Evolutionary conservation across 2,797 vertebrate species (phyloP), one percentile per base, ranked within the genome.

Genomic region (Thamnophis elegans): DNA sequence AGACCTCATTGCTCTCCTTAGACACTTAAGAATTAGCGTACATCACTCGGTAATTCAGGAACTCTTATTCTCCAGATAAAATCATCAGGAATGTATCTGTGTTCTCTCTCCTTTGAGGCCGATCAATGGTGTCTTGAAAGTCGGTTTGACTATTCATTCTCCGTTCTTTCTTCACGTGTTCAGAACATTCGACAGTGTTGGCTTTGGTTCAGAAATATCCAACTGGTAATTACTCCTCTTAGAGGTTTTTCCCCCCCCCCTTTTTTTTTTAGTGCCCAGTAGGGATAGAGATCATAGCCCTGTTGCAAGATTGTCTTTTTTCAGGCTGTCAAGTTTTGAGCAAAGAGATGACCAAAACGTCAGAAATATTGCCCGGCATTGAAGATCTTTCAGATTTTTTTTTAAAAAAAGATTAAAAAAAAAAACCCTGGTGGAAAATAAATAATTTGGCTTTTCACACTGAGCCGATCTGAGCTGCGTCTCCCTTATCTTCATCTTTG

Each of bases 261-360:
- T 28, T 65, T 32, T 86, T 89, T 90, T 87, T 60, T 8, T 7
- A 91, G 4, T 94, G 28, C 93, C 68, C 0, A 0, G 22, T 28
- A 90, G 89, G 89, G 89, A 47, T 59, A 0, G 0, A 92, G 91
- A 59, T 92, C 8, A 93, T 54, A 53, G n/a, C 60, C 92, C 7
- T 32, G 8, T 92, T 92, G 86, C 91, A 92, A 96, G 96, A 90
- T 95, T 95, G 93, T 91, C 94, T 94, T 82, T 93, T 95, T 88
- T n/a, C 54, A 13, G 56, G 56, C 91, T 91, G 89, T 94, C 94
- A 91, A 93, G 92, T 59, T 54, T 94, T 94, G 95, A 94, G 93
- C 85, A 89, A 68, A 90, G 87, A 92, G 91, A 88, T 96, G 96
- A 95, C 96, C 95, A 96, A 92, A 95, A 95, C 95, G 95, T 96